Evolutionary conservation across 2,113 vertebrate genomes (phyloP).

Genomic region (Albula goreensis): DNA sequence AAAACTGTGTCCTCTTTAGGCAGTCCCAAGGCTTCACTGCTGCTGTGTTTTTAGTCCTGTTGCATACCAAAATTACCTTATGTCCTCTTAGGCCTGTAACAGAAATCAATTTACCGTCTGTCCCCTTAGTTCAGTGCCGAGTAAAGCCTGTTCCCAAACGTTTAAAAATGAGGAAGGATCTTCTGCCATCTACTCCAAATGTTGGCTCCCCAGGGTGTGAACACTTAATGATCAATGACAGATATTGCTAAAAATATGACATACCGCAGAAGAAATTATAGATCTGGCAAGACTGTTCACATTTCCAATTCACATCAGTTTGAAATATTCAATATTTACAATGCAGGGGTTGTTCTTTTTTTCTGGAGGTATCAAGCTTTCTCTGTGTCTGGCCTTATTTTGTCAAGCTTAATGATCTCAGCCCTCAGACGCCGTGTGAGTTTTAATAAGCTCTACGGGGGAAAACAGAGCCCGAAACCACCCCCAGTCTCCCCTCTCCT

Average conservation of each 20-base stretch:
- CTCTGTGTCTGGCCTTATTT: constrained; percentile 50
- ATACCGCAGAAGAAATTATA: background rate
- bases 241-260: background rate
- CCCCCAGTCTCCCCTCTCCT: constrained; percentile 33
- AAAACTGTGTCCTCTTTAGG: background rate
- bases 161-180: too few relatives aligned
- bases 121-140: background rate
- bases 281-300: background rate
- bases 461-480: constrained; percentile 50
- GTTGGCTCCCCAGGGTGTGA: background rate
- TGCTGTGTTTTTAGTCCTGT: background rate
- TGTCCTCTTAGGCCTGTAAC: constrained; percentile 8
- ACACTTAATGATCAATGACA: constrained; percentile 8
- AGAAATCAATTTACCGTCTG: background rate
- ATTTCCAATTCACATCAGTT: constrained; percentile 49
- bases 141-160: background rate
- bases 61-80: background rate
- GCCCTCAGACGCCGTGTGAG: constrained; percentile 39
- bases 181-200: background rate
- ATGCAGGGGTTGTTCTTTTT: constrained; percentile 40
- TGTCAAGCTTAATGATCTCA: constrained; percentile 55
- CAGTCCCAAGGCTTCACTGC: constrained; percentile 32
- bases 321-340: constrained; percentile 53
- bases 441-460: constrained; percentile 70
- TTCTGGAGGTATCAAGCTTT: constrained; percentile 42